Conservation (phyloP, 1,140 invertebrate genomes). For the Drosophila tristis region DNA sequence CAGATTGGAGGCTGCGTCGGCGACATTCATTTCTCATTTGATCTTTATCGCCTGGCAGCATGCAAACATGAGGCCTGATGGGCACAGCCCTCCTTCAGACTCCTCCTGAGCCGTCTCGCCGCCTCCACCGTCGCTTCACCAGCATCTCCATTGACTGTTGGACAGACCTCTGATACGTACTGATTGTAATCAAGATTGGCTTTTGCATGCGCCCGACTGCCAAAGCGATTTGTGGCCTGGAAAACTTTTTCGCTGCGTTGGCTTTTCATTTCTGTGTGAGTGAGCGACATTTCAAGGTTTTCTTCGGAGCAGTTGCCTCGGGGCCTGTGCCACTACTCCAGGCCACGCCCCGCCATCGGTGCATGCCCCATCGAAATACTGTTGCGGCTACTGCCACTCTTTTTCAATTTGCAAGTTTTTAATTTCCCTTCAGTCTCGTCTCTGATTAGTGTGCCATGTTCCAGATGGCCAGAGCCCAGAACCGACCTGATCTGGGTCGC, state of each 20-base stretch:
- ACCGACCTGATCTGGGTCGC: constrained; percentile 15
- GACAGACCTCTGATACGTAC: constrained; percentile 37
- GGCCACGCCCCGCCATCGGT: constrained; percentile 17
- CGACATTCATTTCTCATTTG: constrained; percentile 79
- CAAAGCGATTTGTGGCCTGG: constrained; percentile 69
- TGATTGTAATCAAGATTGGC: constrained; percentile 80
- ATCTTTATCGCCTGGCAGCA: constrained; percentile 75
- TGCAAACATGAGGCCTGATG: constrained; percentile 55
- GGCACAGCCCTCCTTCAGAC: constrained; percentile 12
- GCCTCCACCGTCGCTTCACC: background rate
- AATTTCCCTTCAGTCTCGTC: constrained; percentile 49
- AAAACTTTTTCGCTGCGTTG: constrained; percentile 59
- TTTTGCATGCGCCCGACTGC: constrained; percentile 65
- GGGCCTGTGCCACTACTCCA: constrained; percentile 3
- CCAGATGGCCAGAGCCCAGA: constrained; percentile 15
- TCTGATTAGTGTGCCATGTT: constrained; percentile 48
- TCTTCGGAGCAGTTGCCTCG: constrained; percentile 10
- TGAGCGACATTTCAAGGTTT: constrained; percentile 66
- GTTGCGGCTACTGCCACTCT: constrained; percentile 13
- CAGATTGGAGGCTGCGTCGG: constrained; percentile 56
- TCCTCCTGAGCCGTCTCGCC: background rate
- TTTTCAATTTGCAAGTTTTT: constrained; percentile 52
- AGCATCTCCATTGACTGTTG: constrained; percentile 33
- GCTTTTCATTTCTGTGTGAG: constrained; percentile 38
- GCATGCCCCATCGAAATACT: background rate